Conservation (phyloP, 2,113 vertebrate genomes). For the Oncorhynchus masou region DNA sequence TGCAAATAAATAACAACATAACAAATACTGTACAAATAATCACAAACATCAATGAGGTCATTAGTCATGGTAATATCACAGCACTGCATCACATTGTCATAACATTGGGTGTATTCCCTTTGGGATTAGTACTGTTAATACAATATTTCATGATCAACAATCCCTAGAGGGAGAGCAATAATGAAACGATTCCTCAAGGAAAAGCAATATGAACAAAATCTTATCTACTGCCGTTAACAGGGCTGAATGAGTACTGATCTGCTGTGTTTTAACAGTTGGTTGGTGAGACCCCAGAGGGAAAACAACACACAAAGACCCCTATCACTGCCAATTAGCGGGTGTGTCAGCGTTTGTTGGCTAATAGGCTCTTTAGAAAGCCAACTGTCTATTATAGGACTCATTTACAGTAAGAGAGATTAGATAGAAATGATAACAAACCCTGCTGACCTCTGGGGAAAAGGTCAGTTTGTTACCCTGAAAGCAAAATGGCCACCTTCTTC, state of each 20-base stretch:
- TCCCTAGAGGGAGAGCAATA: not conserved
- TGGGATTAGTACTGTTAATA: not conserved
- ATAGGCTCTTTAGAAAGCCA: constrained; percentile 68
- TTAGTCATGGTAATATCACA: no score
- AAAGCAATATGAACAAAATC: constrained; percentile 24
- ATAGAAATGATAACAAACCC: constrained; percentile 61
- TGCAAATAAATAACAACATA: no score
- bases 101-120: not conserved
- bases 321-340: constrained; percentile 74
- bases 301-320: constrained; percentile 57
- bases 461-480: constrained; percentile 19
- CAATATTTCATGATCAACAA: no score
- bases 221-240: constrained; percentile 12
- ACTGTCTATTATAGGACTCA: constrained; percentile 42
- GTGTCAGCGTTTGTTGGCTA: constrained; percentile 74
- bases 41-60: no score
- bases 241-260: constrained; percentile 32
- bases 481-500: constrained; percentile 28
- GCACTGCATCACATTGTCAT: not conserved
- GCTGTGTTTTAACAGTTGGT: constrained; percentile 45
- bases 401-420: constrained; percentile 53
- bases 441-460: constrained; percentile 52
- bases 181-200: not conserved
- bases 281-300: constrained; percentile 53
- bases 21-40: no score